These are phyloP conservation scores for Erpobdella octoculata DNA, from an alignment of 2,888 invertebrate species.

Conservation along the genomic window DNA sequence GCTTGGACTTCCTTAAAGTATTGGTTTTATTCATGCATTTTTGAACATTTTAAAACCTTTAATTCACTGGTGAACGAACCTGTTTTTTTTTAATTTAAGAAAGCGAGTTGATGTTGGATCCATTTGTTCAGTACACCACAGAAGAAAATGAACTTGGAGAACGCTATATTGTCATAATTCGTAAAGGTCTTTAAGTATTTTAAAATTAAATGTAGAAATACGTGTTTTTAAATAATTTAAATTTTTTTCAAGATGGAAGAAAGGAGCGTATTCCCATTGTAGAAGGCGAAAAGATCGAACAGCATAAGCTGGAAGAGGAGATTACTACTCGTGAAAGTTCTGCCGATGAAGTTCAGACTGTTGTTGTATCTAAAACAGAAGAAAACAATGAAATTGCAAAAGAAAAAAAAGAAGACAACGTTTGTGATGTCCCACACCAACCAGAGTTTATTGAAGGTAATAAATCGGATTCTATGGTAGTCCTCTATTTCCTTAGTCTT, in stretches of 20 bases:
- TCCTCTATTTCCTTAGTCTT: too few relatives aligned
- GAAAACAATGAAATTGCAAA: too few relatives aligned
- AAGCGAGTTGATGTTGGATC: background rate
- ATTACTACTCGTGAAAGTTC: too few relatives aligned
- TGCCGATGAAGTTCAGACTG: background rate
- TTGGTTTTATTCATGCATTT: too few relatives aligned
- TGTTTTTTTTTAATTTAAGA: background rate
- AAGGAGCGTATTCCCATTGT: background rate
- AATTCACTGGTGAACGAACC: too few relatives aligned
- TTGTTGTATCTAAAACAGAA: background rate
- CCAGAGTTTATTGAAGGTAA: too few relatives aligned
- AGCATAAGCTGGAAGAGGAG: background rate
- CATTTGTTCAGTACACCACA: background rate
- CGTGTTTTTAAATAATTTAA: background rate
- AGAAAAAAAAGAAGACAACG: too few relatives aligned
- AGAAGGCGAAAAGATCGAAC: background rate
- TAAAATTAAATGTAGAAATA: background rate
- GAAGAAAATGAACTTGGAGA: background rate
- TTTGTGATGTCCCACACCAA: too few relatives aligned
- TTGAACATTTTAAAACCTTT: too few relatives aligned
- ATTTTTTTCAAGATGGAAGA: background rate
- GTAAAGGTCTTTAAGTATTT: background rate
- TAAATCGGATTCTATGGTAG: too few relatives aligned
- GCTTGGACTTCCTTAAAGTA: too few relatives aligned
- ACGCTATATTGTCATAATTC: constrained; percentile 12